A percentile compares a stretch with the other conserved stretches of the same genome.
Conservation (phyloP, 1,140 invertebrate genomes). For the Aplysia californica region DNA sequence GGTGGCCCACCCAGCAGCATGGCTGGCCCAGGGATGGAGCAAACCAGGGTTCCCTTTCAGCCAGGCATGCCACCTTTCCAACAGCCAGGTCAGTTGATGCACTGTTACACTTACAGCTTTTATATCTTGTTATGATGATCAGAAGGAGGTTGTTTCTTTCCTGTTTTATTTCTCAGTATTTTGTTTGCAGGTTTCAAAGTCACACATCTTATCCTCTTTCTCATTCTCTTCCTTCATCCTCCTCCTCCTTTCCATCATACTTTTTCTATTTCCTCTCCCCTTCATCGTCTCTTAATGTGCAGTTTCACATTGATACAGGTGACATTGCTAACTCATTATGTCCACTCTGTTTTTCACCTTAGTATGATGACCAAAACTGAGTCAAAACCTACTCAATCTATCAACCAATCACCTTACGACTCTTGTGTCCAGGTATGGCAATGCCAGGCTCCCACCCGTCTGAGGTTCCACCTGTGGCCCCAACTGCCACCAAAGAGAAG, state of each 20-base stretch:
- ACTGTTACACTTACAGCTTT: too few relatives aligned
- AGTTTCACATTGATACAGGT: too few relatives aligned
- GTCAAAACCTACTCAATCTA: too few relatives aligned
- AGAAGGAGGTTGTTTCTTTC: too few relatives aligned
- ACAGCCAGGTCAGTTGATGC: slow-evolving; percentile 29
- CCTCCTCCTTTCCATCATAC: neutral
- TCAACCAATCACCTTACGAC: too few relatives aligned
- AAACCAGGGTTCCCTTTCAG: slow-evolving; percentile 26
- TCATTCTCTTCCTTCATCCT: neutral
- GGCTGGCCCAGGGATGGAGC: slow-evolving; percentile 14
- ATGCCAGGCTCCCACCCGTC: too few relatives aligned
- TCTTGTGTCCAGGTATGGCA: too few relatives aligned
- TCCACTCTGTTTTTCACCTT: too few relatives aligned
- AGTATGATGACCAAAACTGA: too few relatives aligned
- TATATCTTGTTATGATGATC: too few relatives aligned
- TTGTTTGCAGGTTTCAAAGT: too few relatives aligned
- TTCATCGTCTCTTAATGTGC: neutral
- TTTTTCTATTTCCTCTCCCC: neutral
- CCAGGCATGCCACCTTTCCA: slow-evolving; percentile 32
- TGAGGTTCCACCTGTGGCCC: slow-evolving; percentile 26
- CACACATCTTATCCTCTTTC: neutral
- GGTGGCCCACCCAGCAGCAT: slow-evolving; percentile 12
- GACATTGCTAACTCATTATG: too few relatives aligned
- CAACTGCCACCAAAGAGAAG: slow-evolving; percentile 46
- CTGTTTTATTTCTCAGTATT: slow-evolving; percentile 23